phyloP scores from a whole-genome alignment of 2,797 vertebrate species.

The Falco naumanni region DNA sequence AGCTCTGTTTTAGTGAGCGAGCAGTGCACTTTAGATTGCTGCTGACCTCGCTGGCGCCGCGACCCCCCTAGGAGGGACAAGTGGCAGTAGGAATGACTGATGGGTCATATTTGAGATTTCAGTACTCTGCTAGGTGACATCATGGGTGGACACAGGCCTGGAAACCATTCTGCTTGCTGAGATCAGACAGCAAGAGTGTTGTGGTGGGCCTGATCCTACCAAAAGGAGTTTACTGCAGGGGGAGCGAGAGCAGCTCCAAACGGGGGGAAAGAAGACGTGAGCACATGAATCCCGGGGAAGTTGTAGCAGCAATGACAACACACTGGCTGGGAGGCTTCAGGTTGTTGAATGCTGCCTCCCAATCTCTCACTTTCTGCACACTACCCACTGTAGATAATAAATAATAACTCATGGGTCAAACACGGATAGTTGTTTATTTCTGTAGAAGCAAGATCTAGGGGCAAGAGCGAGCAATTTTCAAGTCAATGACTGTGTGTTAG shows the following conservation, averaged over 20 bases:
- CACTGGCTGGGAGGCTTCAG: neutral
- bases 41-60: neutral
- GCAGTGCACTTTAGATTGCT: neutral
- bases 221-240: neutral
- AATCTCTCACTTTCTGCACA: neutral
- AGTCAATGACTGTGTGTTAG: neutral
- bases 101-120: slow-evolving; percentile 5
- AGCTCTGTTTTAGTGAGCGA: neutral
- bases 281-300: neutral
- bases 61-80: neutral
- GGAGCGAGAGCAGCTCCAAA: neutral
- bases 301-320: neutral
- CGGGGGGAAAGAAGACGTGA: neutral
- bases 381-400: neutral
- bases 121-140: neutral
- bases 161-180: neutral
- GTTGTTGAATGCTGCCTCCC: neutral
- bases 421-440: neutral
- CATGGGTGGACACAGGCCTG: neutral
- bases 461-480: neutral
- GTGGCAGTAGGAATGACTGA: neutral
- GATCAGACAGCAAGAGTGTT: neutral
- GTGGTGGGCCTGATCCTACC: neutral
- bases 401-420: neutral
- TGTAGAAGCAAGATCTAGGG: neutral